Base-by-base conservation (phyloP, 2,888 invertebrate genomes). In the Sphinx pinastri region DNA sequence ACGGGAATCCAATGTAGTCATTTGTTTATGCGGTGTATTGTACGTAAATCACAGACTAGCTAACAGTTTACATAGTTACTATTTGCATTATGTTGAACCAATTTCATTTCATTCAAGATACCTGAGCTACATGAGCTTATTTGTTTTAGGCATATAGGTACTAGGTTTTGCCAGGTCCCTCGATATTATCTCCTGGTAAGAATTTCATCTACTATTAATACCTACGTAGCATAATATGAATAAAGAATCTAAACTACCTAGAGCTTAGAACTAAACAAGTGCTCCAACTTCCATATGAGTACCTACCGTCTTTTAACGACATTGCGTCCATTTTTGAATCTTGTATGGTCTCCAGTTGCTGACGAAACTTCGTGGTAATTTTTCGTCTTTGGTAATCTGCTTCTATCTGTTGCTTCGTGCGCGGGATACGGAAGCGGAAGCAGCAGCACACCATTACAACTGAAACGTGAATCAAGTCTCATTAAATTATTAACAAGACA, bases 381-480 rank as follows among this genome's bases (percentile, higher is more conserved):
- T 96, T 97, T 81, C 97, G 96, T 25, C 98, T 95, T 79, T 97
- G 96, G 88, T 97, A 98, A 89, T 99, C 98, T 0, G 98, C 98
- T 87, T 98, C 98, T 74, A 99, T 99, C 90, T 99, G 98, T 88
- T 98, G 98, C 87, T 98, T 98, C 0, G 99, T 99, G 69, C 99
- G 95, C 0, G 99, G 99, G 77, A 99, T 97, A 54, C 99, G 96
- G 88, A 98, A 97, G 76, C 97, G 97, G 81, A 98, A 95, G 84
- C 98, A 98, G 85, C 98, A 99, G 87, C 98, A 99, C 69, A 98
- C 92, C 83, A 98, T 95, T 75, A 98, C 96, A 73, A 97, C 98
- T 98, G 84, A 69, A 69, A 69, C 52, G 16, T 4, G 31, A 31
- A 31, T 67, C 2, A n/a, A 31, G 11, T 38, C 8, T 38, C 38